Evolutionary conservation across 1,140 invertebrate species (phyloP), one percentile per base, ranked within the genome.

Genomic region (Chymomyza costata): DNA sequence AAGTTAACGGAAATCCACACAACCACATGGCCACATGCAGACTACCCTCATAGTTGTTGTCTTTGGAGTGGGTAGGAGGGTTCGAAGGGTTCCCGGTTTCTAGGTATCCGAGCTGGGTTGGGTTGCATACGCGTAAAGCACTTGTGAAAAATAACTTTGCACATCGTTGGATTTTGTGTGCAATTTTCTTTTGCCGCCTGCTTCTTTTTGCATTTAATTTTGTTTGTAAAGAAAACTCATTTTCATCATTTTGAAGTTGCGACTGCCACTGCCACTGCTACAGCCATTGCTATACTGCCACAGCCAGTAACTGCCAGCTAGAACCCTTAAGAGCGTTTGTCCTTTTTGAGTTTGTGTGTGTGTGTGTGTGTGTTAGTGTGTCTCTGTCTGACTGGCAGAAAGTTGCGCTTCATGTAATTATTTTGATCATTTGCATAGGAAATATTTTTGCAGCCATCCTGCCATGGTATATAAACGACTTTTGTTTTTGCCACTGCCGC

Each of bases 221-320:
- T 80, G 73, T 80, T 80, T 80, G 73, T 80, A 80, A 80, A 80
- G 73, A 80, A 80, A 80, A 80, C 73, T 80, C 73, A 80, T 80
- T 80, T 80, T 80, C 74, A 80, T 80, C 73, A 73, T 80, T 80
- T 80, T 80, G 64, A 71, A 80, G 73, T 80, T 80, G 67, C 63
- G 53, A 68, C 73, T 70, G 73, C 67, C 59, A 39, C 41, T 38
- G 50, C 49, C 28, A 13, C 6, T 44, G 28, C 28, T n/a, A n/a
- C 39, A 28, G 40, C 40, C 21, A 10, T 25, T 43, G 19, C 40
- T 13, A n/a, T n/a, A 6, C 28, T 18, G 43, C 16, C 30, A 18
- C 32, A 30, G n/a, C n/a, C n/a, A n/a, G 17, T 16, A 28, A 31
- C 41, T 16, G 41, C 15, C 11, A 14, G 1, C 3, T n/a, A 1